Percentiles rank a stretch among this genome's conserved stretches.
Conservation (phyloP, 2,113 vertebrate species). For the rat (Rattus norvegicus) region GRCr8 NC_086033.1:99974501-99975000, state of each 20-base stretch:
- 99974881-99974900: not conserved
- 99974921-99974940: not conserved
- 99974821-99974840: not conserved
- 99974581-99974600: conserved; percentile 39
- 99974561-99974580: not conserved
- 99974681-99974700: conserved; percentile 2
- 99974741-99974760: not conserved
- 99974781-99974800: not conserved
- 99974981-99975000: conserved; percentile 20
- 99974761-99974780: conserved; percentile 14
- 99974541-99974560: conserved; percentile 24
- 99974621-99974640: not conserved
- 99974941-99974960: not conserved
- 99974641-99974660: not conserved
- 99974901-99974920: not conserved
- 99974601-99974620: conserved; percentile 54
- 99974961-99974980: not conserved
- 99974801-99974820: not conserved
- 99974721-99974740: not conserved
- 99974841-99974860: not conserved
- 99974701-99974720: conserved; percentile 9
- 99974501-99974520: conserved; percentile 52
- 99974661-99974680: not conserved
- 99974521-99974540: conserved; percentile 25
- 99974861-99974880: not conserved